Evolutionary conservation across 2,888 invertebrate species (phyloP).

Genomic region (Epinotia ramella): DNA sequence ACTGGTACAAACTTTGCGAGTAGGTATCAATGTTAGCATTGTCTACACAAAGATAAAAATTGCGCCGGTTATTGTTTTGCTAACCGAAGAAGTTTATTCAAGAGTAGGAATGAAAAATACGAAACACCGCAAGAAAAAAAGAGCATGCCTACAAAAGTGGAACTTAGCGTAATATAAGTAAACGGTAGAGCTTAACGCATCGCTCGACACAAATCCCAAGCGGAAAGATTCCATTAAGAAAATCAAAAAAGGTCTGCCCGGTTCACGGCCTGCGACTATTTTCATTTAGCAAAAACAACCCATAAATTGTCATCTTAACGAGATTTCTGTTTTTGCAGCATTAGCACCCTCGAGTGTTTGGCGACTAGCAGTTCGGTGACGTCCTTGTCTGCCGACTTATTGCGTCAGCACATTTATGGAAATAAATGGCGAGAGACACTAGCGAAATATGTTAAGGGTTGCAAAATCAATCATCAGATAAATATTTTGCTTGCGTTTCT

Average conservation of each 20-base stretch:
- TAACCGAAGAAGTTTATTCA: constrained; percentile 22
- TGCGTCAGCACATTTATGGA: constrained; percentile 63
- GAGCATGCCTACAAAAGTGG: constrained; percentile 56
- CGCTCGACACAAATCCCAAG: constrained; percentile 81
- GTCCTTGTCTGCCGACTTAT: constrained; percentile 61
- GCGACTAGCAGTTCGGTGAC: constrained; percentile 68
- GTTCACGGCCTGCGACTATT: constrained; percentile 82
- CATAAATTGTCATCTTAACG: constrained; percentile 86
- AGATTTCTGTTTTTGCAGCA: constrained; percentile 84
- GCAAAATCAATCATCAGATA: constrained; percentile 36
- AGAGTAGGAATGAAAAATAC: constrained; percentile 19
- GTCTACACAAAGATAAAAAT: constrained; percentile 58
- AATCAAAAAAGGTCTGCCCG: constrained; percentile 84
- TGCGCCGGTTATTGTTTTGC: constrained; percentile 13
- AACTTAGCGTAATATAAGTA: constrained; percentile 65
- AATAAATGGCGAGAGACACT: constrained; percentile 48
- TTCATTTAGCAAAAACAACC: constrained; percentile 86
- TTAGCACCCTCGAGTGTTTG: constrained; percentile 77
- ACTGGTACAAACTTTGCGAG: constrained; percentile 76
- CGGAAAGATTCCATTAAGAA: constrained; percentile 85
- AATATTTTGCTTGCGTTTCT: constrained; percentile 19
- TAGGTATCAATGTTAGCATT: constrained; percentile 74
- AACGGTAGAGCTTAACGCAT: constrained; percentile 75
- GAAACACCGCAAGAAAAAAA: constrained; percentile 12
- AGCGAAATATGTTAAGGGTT: constrained; percentile 42